Evolutionary conservation across 2,113 vertebrate genomes (phyloP), one percentile per base, ranked within the genome.

Genomic region (Sigmodon hispidus): DNA sequence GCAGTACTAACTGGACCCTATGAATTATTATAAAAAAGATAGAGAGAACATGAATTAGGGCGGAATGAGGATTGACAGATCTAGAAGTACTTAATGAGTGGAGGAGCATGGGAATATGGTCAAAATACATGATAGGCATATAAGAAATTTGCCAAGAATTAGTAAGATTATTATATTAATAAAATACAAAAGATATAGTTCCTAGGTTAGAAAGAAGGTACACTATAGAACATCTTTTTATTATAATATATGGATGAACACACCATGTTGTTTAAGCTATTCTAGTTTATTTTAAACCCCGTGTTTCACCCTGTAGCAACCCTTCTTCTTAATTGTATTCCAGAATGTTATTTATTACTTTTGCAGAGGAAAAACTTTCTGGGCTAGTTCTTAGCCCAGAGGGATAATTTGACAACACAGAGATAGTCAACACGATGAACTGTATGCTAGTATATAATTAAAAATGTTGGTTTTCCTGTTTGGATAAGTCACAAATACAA

Each of bases 271-370:
- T 1, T 26, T 43, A 87, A 94, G 26, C 36, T 72, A 61, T 91
- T 90, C 29, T 67, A 57, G 7, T 22, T 76, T 73, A 59, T 57
- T 72, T 80, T 8, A 65, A 84, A 89, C 24, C 63, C 52, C 34
- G 0, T 94, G 43, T 40, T 91, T 92, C 94, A 59, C n/a, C 45
- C 34, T 45, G 1, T 70, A 75, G 34, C 69, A 57, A 55, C 22
- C 29, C 84, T 87, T 87, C 5, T 90, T 67, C 26, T 93, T 94
- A 79, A 81, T n/a, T 96, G 76, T 36, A 94, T 93, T 94, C 29
- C 85, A 69, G 48, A 94, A 72, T 92, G 45, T 52, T 77, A 31
- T 91, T 90, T 50, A 24, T 90, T 70, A 59, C 26, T 88, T 97
- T 77, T 91, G 26, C 21, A 94, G 87, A 77, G 40, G 63, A 91